Base-by-base conservation (phyloP, 2,797 vertebrate genomes). In the Melanotaenia maccullochi region DNA sequence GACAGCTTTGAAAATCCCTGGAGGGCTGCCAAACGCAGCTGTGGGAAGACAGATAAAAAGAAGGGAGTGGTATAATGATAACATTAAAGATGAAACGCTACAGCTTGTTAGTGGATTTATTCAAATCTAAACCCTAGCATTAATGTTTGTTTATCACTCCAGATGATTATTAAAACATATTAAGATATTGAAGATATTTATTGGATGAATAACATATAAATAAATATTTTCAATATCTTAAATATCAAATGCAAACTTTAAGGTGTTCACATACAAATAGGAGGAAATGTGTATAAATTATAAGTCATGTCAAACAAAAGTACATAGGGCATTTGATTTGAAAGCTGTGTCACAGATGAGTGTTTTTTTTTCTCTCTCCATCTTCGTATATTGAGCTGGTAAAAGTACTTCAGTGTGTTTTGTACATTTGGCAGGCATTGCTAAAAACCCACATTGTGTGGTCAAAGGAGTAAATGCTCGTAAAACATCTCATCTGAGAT, bases 1-100 rank as follows among this genome's bases (percentile, higher is more conserved):
- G 64, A 68, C 65, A 94, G 81, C 76, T 85, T 84, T 40, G 93
- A 92, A 88, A 95, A 95, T 54, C 90, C 93, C 38, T 78, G 70
- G 22, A 51, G 47, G 5, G 91, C 86, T 54, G 59, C 85, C 49
- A 76, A 59, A 47, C 73, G 89, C 55, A 95, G 79, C 94, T 95
- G 76, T 51, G 18, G 20, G 60, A 54, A 28, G 20, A 76, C 14
- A 69, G 18, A 64, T n/a, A 22, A 60, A 35, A 22, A 49, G 47
- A 49, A 69, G 18, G 16, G 61, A 38, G 57, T 9, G 5, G 35
- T 62, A 25, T 68, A 78, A 61, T 9, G 16, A n/a, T 36, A 73
- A 66, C 18, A 16, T 49, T 49, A 32, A 65, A 30, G 35, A 24
- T 28, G 42, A 69, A 81, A 70, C 16, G 38, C 60, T 3, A 14